Evolutionary conservation across 1,140 invertebrate species (phyloP).

Genomic region (Halesus radiatus): DNA sequence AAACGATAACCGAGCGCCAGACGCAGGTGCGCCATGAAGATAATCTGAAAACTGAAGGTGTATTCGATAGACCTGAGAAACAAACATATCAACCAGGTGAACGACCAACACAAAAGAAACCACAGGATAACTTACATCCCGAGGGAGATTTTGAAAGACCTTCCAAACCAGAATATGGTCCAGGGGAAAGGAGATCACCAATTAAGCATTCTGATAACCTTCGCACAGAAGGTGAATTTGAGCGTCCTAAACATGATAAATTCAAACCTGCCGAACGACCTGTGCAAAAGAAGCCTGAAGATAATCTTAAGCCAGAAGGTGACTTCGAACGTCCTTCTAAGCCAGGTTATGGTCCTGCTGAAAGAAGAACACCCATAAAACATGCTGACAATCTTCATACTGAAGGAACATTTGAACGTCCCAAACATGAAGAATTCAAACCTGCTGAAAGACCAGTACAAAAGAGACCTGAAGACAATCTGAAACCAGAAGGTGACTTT

Average conservation of each 20-base stretch:
- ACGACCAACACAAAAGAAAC: slow-evolving; percentile 71
- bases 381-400: too few species aligned
- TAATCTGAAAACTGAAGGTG: too few species aligned
- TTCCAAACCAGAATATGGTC: slow-evolving; percentile 61
- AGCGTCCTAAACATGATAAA: slow-evolving; percentile 63
- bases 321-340: too few species aligned
- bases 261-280: slow-evolving; percentile 68
- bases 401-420: too few species aligned
- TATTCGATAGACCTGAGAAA: slow-evolving; percentile 71
- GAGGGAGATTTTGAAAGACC: slow-evolving; percentile 78
- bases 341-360: too few species aligned
- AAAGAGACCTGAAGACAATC: too few species aligned
- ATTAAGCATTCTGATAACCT: slow-evolving; percentile 72
- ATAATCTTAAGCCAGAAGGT: slow-evolving; percentile 75
- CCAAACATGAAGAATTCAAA: too few species aligned
- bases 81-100: slow-evolving; percentile 72
- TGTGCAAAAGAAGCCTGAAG: slow-evolving; percentile 64
- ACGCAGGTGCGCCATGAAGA: too few species aligned
- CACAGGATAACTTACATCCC: slow-evolving; percentile 74
- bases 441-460: too few species aligned
- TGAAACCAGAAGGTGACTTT: too few species aligned
- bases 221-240: slow-evolving; percentile 73
- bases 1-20: too few species aligned
- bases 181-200: slow-evolving; percentile 71
- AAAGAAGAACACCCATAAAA: too few species aligned